These are phyloP conservation scores for Leptobrachium ailaonicum DNA, from an alignment of 2,113 vertebrate genomes.

Conservation along the genomic window DNA sequence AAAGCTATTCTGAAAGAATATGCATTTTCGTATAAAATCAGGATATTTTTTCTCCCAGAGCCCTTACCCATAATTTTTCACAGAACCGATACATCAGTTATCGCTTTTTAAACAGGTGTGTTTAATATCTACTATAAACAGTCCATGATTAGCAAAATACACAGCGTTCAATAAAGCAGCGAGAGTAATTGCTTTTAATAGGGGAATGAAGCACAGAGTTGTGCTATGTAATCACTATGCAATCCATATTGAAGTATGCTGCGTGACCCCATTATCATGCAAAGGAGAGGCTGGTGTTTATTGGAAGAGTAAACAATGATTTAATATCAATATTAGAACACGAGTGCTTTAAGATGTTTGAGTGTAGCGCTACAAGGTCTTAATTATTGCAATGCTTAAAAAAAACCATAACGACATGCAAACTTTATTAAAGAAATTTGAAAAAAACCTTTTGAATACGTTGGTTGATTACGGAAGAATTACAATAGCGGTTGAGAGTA, in stretches of 20 bases:
- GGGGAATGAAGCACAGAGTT: slow-evolving; percentile 4
- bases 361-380: slow-evolving; percentile 61
- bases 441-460: slow-evolving; percentile 16
- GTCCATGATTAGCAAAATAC: slow-evolving; percentile 12
- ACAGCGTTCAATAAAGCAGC: slow-evolving; percentile 34
- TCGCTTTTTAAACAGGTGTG: slow-evolving; percentile 25
- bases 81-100: slow-evolving; percentile 31
- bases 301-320: slow-evolving; percentile 64
- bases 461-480: not conserved
- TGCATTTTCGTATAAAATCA: not conserved
- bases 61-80: slow-evolving; percentile 1
- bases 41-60: not conserved
- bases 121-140: slow-evolving; percentile 8
- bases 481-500: not conserved
- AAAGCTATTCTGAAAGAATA: not conserved
- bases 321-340: slow-evolving; percentile 62
- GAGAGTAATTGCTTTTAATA: slow-evolving; percentile 33
- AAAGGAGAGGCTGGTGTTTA: slow-evolving; percentile 65
- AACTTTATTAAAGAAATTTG: not conserved
- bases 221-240: slow-evolving; percentile 28
- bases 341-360: slow-evolving; percentile 56
- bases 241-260: slow-evolving; percentile 32
- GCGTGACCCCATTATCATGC: slow-evolving; percentile 45
- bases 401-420: slow-evolving; percentile 42
- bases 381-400: slow-evolving; percentile 67